These are phyloP conservation scores for Sturnira hondurensis DNA, from an alignment of 2,113 vertebrate genomes.

Conservation along the genomic window DNA sequence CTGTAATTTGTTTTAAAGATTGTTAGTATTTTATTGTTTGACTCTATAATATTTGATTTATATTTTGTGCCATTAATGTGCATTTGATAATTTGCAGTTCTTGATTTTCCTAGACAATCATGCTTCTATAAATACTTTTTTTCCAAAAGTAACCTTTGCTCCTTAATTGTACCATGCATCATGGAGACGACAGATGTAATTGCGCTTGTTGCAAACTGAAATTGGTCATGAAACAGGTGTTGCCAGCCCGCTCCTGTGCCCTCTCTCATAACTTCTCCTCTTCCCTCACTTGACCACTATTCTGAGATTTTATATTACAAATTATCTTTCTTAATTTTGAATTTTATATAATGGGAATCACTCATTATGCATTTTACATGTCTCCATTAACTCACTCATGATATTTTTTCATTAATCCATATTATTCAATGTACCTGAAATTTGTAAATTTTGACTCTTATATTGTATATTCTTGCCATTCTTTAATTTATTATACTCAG, in stretches of 20 bases:
- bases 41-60: background rate
- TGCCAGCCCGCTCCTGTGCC: too few species aligned
- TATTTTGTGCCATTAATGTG: background rate
- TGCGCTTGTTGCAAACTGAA: background rate
- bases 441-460: too few species aligned
- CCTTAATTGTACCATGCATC: background rate
- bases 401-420: too few species aligned
- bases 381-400: too few species aligned
- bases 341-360: too few species aligned
- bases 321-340: too few species aligned
- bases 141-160: background rate
- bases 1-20: background rate
- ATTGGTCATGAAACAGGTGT: background rate
- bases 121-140: background rate
- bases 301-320: too few species aligned
- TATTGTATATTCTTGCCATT: too few species aligned
- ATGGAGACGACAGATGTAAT: background rate
- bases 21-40: background rate
- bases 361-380: too few species aligned
- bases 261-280: too few species aligned
- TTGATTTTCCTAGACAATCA: background rate
- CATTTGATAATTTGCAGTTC: background rate
- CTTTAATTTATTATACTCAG: background rate
- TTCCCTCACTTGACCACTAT: too few species aligned
- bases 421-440: too few species aligned